Percentiles rank a stretch among this genome's conserved stretches.
phyloP scores from a whole-genome alignment of 2,113 vertebrate genomes.

The Campylomormyrus tamandua region DNA sequence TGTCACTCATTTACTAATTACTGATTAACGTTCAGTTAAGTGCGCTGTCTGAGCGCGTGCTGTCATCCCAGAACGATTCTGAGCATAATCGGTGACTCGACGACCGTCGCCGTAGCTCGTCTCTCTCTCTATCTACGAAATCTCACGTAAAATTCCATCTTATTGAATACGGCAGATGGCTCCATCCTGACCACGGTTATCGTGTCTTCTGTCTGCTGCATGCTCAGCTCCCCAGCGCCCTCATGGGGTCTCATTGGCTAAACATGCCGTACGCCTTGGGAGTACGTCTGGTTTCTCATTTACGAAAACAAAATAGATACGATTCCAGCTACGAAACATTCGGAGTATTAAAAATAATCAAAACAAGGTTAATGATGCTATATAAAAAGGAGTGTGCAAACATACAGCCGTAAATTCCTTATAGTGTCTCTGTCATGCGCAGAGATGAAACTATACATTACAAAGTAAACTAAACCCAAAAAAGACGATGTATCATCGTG shows the following conservation, averaged over 20 bases:
- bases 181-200: neutral
- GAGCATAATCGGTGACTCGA: neutral
- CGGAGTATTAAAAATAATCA: constrained; percentile 3
- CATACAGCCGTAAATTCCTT: neutral
- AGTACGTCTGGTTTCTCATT: neutral
- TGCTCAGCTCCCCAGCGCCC: neutral
- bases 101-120: neutral
- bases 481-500: neutral
- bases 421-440: neutral
- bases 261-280: neutral
- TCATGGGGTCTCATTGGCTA: neutral
- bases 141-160: neutral
- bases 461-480: neutral
- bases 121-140: neutral
- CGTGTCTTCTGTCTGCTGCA: neutral
- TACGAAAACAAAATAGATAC: neutral
- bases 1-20: neutral
- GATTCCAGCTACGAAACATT: neutral
- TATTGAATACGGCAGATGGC: neutral
- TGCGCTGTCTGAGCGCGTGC: too few species aligned
- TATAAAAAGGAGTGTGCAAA: constrained; percentile 1
- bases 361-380: neutral
- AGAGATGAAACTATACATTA: neutral
- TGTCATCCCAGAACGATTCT: neutral
- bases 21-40: neutral